Base-by-base conservation (phyloP, 1,140 invertebrate species). In the Neoseiulus cucumeris region DNA sequence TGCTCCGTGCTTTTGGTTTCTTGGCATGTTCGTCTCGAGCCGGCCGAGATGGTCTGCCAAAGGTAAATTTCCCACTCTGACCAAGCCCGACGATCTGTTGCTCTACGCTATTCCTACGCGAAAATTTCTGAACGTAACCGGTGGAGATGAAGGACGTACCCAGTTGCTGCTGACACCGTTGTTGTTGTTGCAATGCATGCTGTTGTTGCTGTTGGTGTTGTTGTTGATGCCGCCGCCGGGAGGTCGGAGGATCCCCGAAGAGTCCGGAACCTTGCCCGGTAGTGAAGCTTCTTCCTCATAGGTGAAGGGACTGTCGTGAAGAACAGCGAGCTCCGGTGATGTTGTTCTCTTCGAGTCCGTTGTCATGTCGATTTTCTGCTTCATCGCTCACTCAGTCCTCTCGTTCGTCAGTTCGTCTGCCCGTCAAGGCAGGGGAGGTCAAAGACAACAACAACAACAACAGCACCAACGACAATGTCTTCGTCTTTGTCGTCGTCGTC, bases 341-440 rank as follows among this genome's bases (percentile, higher is more conserved):
- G 51, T 25, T 25, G 51, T 29, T 59, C 25, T 59, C 51, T 14
- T 25, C 51, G 22, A 59, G 51, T 25, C 25, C 51, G 22, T 17
- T 59, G 51, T 59, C 14, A 59, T 59, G 51, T 59, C 51, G 51
- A 59, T 59, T 59, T 59, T 59, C 51, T 59, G 51, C 51, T 59
- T 25, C 51, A 59, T 59, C 51, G 51, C 51, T 59, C 51, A 20
- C 25, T 14, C 51, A 20, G 25, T 17, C 14, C 51, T 59, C 51
- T 17, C 22, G 22, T 29, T 25, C 22, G 33, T 14, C 25, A 4
- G 1, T 59, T 25, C 51, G 33, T 17, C 12, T 17, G 14, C 14
- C 22, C 1, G 14, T 20, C 51, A 17, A 9, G 14, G 2, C 22
- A 59, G 51, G 22, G 25, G 12, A 20, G 14, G 17, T 59, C 25